Conservation (phyloP, 2,888 invertebrate species). For the Campoletis raptor region DNA sequence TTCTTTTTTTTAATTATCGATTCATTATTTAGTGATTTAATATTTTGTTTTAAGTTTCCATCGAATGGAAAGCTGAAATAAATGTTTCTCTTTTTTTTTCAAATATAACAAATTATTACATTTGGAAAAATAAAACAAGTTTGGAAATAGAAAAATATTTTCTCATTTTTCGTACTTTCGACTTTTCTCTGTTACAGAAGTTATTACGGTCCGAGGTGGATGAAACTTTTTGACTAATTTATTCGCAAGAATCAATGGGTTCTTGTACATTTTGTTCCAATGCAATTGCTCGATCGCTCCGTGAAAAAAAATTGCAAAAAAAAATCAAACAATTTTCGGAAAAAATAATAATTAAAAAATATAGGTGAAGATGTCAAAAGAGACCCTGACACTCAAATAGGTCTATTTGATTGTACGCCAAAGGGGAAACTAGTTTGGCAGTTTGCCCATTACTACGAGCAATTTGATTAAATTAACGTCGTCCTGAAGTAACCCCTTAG, state of each 20-base stretch:
- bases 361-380: not conserved
- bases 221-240: not conserved
- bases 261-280: not conserved
- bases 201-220: not conserved
- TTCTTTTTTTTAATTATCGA: not conserved
- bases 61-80: no score
- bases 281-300: not conserved
- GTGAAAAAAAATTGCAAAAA: not conserved
- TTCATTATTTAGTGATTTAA: not conserved
- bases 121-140: not conserved
- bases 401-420: constrained; percentile 64
- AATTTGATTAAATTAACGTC: constrained; percentile 67
- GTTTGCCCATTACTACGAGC: constrained; percentile 60
- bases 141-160: not conserved
- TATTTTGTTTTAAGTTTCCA: no score
- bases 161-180: not conserved
- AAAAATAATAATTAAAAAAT: constrained; percentile 1
- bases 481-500: constrained; percentile 47
- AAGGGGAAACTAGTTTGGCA: constrained; percentile 61
- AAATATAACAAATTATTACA: no score
- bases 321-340: constrained; percentile 9
- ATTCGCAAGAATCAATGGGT: not conserved
- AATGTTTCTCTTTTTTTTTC: no score
- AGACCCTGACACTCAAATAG: constrained; percentile 60
- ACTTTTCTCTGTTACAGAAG: not conserved